A percentile compares a stretch with the other conserved stretches of the same genome.
phyloP scores from a whole-genome alignment of 2,888 invertebrate species.

The Xylocampa areola region DNA sequence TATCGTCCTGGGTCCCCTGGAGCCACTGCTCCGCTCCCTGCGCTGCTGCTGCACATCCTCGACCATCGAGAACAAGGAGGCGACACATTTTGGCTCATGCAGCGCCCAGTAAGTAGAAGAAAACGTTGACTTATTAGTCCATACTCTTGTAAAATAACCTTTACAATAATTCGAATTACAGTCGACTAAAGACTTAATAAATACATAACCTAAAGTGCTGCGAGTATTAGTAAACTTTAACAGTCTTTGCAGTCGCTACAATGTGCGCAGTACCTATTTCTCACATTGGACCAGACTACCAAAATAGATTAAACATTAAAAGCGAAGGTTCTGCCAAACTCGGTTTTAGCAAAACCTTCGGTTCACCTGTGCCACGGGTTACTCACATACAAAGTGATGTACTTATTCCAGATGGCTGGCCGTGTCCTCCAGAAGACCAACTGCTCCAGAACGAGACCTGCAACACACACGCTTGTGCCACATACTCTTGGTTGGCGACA shows the following conservation, averaged over 20 bases:
- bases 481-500: conserved; percentile 90
- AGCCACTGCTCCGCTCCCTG: conserved; percentile 83
- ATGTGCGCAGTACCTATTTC: no score
- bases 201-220: no score
- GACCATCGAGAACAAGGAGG: conserved; percentile 70
- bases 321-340: no score
- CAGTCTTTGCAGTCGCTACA: no score
- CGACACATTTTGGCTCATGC: conserved; percentile 82
- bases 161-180: no score
- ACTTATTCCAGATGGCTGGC: conserved; percentile 84
- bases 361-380: no score
- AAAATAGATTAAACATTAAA: no score
- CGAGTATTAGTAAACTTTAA: no score
- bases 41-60: conserved; percentile 72
- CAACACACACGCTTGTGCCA: conserved; percentile 89
- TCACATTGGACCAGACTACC: no score
- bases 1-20: conserved; percentile 91
- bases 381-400: no score
- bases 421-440: conserved; percentile 88
- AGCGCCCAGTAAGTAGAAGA: conserved; percentile 72
- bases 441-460: conserved; percentile 89
- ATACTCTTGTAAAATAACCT: background rate
- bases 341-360: no score
- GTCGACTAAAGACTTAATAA: no score
- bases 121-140: background rate